Base-by-base conservation (phyloP, 2,888 invertebrate species). In the Platerodrilus igneus region DNA sequence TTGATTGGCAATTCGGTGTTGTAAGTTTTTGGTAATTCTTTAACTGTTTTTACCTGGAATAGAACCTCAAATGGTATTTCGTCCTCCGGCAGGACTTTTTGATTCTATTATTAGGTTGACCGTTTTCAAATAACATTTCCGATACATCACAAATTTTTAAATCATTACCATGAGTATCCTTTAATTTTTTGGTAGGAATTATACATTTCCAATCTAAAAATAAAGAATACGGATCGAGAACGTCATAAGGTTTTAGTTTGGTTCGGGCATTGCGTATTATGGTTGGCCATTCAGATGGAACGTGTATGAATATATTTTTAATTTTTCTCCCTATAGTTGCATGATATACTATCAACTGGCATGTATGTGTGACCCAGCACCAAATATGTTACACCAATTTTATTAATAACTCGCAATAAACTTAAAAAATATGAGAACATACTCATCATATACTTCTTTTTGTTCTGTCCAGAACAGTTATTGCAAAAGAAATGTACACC, bases 231-330 rank as follows among this genome's bases (percentile, higher is more conserved):
- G 41, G 14, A 3, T 31, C 33, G 20, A 22, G 35, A 4, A 52
- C 52, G 20, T 43, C 28, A 34, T 47, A 48, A 5, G 48, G 14
- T 32, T 32, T 28, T 3, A 20, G 36, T 17, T 35, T 34, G 37
- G 47, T 51, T 33, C 53, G 33, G n/a, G 53, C 48, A 22, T 32
- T 41, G 11, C 36, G 20, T 3, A 52, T 42, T 21, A 48, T 42
- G 11, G 43, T 47, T 20, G 45, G 35, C 56, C 57, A 56, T 39
- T 57, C 51, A 1, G 51, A 52, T 13, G 54, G 53, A 15, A 41
- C 47, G 50, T 48, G 52, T 10, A 56, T 47, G 26, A 45, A 50
- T 16, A 45, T 37, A 35, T 45, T 50, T 37, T 17, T 36, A 4
- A 47, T 43, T 37, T 33, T 35, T 17, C 43, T 26, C 28, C 56